Evolutionary conservation across 2,888 invertebrate genomes (phyloP), one percentile per base, ranked within the genome.

Genomic region (Scaptomyza flava): DNA sequence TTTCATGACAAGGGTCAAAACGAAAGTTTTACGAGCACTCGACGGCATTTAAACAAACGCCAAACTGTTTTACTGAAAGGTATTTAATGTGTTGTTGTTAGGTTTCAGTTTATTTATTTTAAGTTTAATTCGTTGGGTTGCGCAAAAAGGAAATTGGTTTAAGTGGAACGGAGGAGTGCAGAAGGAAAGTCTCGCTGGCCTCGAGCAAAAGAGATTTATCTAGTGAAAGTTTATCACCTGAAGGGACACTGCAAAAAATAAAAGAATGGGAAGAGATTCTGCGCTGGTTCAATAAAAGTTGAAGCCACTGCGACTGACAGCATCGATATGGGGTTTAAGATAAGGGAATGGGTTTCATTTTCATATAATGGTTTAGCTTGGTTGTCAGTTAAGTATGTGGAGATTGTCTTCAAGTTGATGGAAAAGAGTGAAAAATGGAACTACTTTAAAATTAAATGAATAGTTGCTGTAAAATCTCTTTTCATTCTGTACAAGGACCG

Each of bases 121-220:
- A 72, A 87, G 84, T 82, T 82, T 81, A 81, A 84, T 83, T 81
- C 69, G 71, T 80, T 81, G 54, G 68, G 52, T 64, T 63, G 68
- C 65, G 12, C 14, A 58, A 60, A 57, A 68, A 71, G 81, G 71
- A 86, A 82, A 82, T 77, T 80, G 80, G 65, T 80, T 72, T 57
- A 77, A 74, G 66, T 80, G 71, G 62, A 64, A 56, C 47, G 58
- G 65, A 78, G 41, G 27, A 47, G 51, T 33, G 36, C 63, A 50
- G 46, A 34, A 50, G n/a, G 9, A 34, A 50, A 20, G 17, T 20
- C n/a, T 48, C 33, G 6, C 9, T 9, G 38, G 27, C 11, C n/a
- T 14, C 34, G n/a, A 30, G 23, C 7, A 56, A 67, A 58, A 30
- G 42, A 59, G 64, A 79, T 67, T 82, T 77, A 73, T 66, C 62